A percentile compares a stretch with the other conserved stretches of the same genome.
phyloP scores from a whole-genome alignment of 1,140 invertebrate species.

The Delia radicum region DNA sequence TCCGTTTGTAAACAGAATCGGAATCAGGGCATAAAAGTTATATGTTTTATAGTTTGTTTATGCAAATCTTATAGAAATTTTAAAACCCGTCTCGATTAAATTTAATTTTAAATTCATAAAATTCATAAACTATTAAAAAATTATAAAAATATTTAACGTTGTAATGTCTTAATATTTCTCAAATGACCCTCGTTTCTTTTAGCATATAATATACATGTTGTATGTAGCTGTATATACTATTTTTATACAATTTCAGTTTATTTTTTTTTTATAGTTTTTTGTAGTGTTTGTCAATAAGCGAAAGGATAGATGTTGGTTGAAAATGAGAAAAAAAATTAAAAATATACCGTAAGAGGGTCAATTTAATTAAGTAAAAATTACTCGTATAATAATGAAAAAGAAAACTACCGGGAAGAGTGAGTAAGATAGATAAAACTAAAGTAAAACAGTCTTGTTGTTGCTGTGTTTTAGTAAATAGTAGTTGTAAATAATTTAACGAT shows the following conservation, averaged over 20 bases:
- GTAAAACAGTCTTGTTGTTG: background rate
- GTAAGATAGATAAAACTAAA: background rate
- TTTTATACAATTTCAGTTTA: background rate
- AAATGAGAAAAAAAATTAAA: background rate
- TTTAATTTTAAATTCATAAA: too few species aligned
- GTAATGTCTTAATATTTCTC: too few species aligned
- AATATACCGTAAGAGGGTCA: background rate
- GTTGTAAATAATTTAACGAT: conserved; percentile 2
- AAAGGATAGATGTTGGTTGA: background rate
- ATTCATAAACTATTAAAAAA: too few species aligned
- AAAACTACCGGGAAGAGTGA: background rate
- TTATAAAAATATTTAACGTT: too few species aligned
- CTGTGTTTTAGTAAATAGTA: background rate
- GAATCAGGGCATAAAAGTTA: too few species aligned
- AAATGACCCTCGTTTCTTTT: too few species aligned
- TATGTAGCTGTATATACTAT: background rate
- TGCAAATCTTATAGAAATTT: too few species aligned
- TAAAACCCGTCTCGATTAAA: too few species aligned
- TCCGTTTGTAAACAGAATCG: too few species aligned
- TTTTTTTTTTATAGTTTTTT: background rate
- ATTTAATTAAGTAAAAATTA: conserved; percentile 2
- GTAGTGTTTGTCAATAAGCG: background rate
- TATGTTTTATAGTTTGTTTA: too few species aligned
- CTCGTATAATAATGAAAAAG: background rate
- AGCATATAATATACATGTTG: too few species aligned